Evolutionary conservation across 2,797 vertebrate genomes (phyloP), one percentile per base, ranked within the genome.

Genomic region (Myotis vivesi): DNA sequence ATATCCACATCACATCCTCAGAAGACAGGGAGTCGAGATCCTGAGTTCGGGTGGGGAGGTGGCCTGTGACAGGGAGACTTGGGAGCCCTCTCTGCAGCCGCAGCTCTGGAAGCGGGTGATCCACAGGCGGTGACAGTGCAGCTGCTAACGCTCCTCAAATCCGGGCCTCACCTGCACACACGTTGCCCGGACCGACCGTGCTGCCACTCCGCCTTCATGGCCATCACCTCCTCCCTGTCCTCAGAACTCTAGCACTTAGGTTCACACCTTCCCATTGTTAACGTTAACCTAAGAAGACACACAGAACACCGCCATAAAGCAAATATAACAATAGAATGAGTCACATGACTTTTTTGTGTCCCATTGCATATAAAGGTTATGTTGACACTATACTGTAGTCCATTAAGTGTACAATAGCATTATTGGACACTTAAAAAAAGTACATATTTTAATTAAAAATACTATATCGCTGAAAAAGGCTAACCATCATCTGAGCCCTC

Each of bases 141-240:
- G 81, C 36, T 1, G 38, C 81, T 66, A 13, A 0, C 0, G 6
- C 3, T 8, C 91, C 75, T 22, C 38, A 1, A 17, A 51, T 0
- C 1, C 10, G n/a, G 33, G 2, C 53, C 69, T 62, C 17, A 0
- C 30, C 28, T 36, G 66, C 66, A 68, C 66, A 33, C 33, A 17
- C 19, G 2, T 33, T 20, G 33, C 66, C 17, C 19, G 3, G n/a
- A 33, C 64, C 66, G 17, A 33, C n/a, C 66, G 3, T 4, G 66
- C 66, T 36, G 66, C n/a, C 66, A 33, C 66, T 68, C 55, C 0
- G 0, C 25, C 33, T 28, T n/a, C 30, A 5, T 0, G 15, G 87
- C 64, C 53, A 0, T 33, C 0, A 0, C 2, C 0, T 5, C 30
- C 49, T 8, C 4, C 0, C 1, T 1, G 41, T 15, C 23, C 28